These are phyloP conservation scores for Temnothorax ravouxi DNA, from an alignment of 2,888 invertebrate genomes.

Conservation along the genomic window DNA sequence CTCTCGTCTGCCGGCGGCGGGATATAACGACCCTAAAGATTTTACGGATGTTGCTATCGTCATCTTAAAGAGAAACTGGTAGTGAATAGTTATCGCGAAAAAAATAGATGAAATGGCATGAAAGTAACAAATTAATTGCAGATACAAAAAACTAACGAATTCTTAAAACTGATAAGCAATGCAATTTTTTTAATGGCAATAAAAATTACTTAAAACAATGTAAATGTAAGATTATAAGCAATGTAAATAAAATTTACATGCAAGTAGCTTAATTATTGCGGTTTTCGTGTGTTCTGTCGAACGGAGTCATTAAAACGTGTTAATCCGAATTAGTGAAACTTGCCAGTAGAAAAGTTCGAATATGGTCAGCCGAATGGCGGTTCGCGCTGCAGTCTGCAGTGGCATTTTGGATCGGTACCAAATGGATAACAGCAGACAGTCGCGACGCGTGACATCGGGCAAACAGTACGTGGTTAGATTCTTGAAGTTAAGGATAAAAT, in stretches of 20 bases:
- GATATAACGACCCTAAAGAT: background rate
- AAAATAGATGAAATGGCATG: background rate
- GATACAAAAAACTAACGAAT: constrained; percentile 3
- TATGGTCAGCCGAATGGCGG: constrained; percentile 42
- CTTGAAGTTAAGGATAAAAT: constrained; percentile 25
- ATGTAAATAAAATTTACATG: constrained; percentile 24
- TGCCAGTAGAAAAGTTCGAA: constrained; percentile 44
- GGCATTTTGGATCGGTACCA: constrained; percentile 69
- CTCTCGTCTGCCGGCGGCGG: background rate
- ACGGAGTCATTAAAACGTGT: constrained; percentile 60
- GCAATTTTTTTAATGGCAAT: background rate
- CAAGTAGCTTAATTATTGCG: constrained; percentile 49
- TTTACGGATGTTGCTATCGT: background rate
- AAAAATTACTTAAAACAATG: constrained; percentile 51
- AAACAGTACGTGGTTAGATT: constrained; percentile 67
- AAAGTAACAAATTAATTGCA: constrained; percentile 55
- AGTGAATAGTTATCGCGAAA: background rate
- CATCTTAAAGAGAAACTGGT: background rate
- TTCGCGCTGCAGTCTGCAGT: constrained; percentile 8
- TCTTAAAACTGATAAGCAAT: background rate
- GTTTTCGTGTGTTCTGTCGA: constrained; percentile 53
- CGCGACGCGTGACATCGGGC: constrained; percentile 39
- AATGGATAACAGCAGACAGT: constrained; percentile 63
- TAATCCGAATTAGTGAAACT: constrained; percentile 56
- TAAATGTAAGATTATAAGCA: background rate